Conservation (phyloP, 1,140 invertebrate genomes). For the Agrypnia vestita region DNA sequence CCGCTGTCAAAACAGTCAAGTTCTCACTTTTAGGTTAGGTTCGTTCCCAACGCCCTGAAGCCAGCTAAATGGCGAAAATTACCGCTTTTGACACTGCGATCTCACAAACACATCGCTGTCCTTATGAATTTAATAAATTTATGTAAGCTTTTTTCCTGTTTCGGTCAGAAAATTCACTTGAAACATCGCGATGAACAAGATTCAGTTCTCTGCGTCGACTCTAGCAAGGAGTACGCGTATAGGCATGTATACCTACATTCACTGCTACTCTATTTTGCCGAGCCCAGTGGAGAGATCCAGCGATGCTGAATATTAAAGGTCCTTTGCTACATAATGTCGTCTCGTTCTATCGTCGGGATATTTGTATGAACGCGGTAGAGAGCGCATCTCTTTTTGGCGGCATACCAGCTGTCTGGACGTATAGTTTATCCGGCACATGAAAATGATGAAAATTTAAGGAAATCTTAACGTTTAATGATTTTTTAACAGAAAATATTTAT, state of each 20-base stretch:
- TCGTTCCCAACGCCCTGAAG: constrained; percentile 18
- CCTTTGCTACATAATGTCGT: constrained; percentile 1
- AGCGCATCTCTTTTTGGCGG: background rate
- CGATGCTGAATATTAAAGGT: background rate
- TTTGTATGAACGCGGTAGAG: background rate
- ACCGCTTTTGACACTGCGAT: background rate
- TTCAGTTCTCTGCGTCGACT: constrained; percentile 6
- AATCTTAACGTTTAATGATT: no score
- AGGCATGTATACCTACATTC: constrained; percentile 32
- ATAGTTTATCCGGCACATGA: constrained; percentile 4
- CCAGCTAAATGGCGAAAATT: background rate
- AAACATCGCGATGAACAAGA: background rate
- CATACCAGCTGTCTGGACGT: background rate
- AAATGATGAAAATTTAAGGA: background rate
- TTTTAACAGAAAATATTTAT: no score
- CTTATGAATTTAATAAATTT: background rate
- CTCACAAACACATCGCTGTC: constrained; percentile 10
- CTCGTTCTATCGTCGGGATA: background rate
- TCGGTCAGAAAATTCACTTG: constrained; percentile 10
- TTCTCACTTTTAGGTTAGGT: constrained; percentile 34
- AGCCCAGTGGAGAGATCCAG: constrained; percentile 3
- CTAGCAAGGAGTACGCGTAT: constrained; percentile 13
- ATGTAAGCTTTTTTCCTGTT: background rate
- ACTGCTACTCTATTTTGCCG: constrained; percentile 28
- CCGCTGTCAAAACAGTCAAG: constrained; percentile 25